These are phyloP conservation scores for Limosa lapponica DNA, from an alignment of 2,797 vertebrate genomes.

Conservation along the genomic window DNA sequence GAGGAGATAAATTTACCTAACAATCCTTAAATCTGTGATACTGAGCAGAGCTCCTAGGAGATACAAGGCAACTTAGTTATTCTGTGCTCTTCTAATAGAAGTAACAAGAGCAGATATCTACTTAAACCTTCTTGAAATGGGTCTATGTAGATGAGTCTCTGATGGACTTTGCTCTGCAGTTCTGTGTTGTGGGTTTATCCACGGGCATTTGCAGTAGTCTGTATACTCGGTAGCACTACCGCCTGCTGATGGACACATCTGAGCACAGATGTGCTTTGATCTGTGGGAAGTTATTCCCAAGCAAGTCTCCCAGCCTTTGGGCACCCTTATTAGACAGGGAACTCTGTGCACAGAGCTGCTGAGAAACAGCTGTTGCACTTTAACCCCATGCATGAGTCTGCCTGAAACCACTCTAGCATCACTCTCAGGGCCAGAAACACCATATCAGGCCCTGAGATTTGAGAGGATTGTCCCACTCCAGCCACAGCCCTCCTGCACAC, in stretches of 20 bases:
- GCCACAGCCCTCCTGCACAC: background rate
- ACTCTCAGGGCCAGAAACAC: background rate
- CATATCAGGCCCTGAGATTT: background rate
- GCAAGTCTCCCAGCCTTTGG: background rate
- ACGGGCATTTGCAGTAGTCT: background rate
- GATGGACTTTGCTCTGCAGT: background rate
- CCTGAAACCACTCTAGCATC: background rate
- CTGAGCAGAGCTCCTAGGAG: background rate
- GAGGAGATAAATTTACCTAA: background rate
- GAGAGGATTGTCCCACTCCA: background rate
- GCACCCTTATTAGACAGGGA: background rate
- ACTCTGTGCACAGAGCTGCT: background rate
- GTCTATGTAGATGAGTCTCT: background rate
- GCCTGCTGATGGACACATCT: background rate
- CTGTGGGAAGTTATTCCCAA: background rate
- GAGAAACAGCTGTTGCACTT: background rate
- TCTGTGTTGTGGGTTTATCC: background rate
- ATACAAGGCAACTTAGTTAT: background rate
- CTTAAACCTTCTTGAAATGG: background rate
- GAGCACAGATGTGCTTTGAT: background rate
- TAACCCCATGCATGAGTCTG: background rate
- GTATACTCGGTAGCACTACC: background rate
- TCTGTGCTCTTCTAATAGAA: background rate
- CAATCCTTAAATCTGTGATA: background rate
- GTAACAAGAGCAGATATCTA: background rate